Percentiles rank a stretch among this genome's conserved stretches.
phyloP scores from a whole-genome alignment of 2,888 invertebrate species.

The Meganola albula region DNA sequence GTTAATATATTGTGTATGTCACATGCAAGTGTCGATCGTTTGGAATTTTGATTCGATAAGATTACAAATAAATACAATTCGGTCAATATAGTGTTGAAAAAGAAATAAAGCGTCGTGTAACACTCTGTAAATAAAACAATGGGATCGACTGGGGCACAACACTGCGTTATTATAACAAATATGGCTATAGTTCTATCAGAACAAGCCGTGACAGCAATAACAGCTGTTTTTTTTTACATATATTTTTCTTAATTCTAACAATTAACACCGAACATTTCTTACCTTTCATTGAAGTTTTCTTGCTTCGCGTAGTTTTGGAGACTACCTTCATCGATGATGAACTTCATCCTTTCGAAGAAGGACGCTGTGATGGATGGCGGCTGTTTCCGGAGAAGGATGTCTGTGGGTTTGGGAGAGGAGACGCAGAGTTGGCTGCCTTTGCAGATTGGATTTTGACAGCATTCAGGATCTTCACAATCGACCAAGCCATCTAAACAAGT shows the following conservation, averaged over 20 bases:
- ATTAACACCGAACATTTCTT: constrained; percentile 74
- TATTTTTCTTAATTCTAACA: constrained; percentile 34
- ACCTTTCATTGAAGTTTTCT: constrained; percentile 99
- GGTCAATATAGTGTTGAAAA: constrained; percentile 42
- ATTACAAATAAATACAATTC: constrained; percentile 36
- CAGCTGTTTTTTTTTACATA: constrained; percentile 14
- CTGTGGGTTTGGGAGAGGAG: constrained; percentile 96
- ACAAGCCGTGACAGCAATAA: constrained; percentile 16
- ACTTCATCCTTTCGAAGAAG: constrained; percentile 98
- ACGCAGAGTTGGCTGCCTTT: constrained; percentile 94
- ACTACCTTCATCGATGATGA: constrained; percentile 98
- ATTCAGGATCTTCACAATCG: constrained; percentile 99
- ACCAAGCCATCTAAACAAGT: constrained; percentile 89
- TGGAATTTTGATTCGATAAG: constrained; percentile 26
- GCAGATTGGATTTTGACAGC: constrained; percentile 90
- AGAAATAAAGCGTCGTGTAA: constrained; percentile 60
- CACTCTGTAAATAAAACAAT: constrained; percentile 70
- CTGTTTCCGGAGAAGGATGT: constrained; percentile 95
- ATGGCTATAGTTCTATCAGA: constrained; percentile 32
- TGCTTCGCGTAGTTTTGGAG: constrained; percentile 97
- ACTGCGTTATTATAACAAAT: constrained; percentile 78
- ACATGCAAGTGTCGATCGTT: constrained; percentile 60
- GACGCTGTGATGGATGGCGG: constrained; percentile 98
- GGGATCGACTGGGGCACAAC: constrained; percentile 89
- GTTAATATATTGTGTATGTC: constrained; percentile 33